A percentile compares a stretch with the other conserved stretches of the same genome.
Conservation (phyloP, 2,113 vertebrate species). For the cattle (Bos taurus) region ARS-UCD2.0 NC_037343.1:67424001-67424500, state of each 20-base stretch:
- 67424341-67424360: neutral
- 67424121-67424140: neutral
- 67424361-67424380: neutral
- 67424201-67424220: neutral
- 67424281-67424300: neutral
- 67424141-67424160: neutral
- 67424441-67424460: neutral
- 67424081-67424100: neutral
- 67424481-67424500: slow-evolving; percentile 90
- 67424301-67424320: neutral
- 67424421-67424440: neutral
- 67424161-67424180: neutral
- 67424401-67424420: neutral
- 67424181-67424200: neutral
- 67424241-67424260: neutral
- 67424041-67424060: neutral
- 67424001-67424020: neutral
- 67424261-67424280: neutral
- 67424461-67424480: neutral
- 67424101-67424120: neutral
- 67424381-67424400: neutral
- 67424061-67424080: neutral
- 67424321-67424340: neutral
- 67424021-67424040: neutral
- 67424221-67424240: neutral